Evolutionary conservation across 2,113 vertebrate genomes (phyloP).

Genomic region (Coracopsis vasa): DNA sequence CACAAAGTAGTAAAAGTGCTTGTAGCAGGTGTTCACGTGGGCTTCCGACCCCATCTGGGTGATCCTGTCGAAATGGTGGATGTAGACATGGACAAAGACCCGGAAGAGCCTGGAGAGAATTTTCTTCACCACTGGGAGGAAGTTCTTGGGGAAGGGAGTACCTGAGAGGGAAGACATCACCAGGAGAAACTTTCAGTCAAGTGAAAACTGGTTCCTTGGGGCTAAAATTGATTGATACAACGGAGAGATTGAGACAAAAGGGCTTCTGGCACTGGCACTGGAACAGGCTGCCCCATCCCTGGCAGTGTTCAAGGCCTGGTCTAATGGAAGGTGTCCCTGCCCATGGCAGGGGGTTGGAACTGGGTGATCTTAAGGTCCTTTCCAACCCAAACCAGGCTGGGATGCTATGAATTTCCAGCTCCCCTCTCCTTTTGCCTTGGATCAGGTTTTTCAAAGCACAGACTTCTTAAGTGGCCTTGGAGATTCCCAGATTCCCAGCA

Average conservation of each 20-base stretch:
- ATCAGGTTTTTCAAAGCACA: not conserved
- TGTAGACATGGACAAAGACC: conserved; percentile 98
- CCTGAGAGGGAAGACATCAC: conserved; percentile 69
- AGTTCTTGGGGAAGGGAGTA: conserved; percentile 96
- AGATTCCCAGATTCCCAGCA: not conserved
- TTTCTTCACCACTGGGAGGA: conserved; percentile 95
- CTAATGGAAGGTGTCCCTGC: not conserved
- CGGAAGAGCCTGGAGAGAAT: conserved; percentile 96
- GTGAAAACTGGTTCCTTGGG: not conserved
- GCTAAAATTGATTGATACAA: not conserved
- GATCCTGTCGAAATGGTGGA: conserved; percentile 96
- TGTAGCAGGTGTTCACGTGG: conserved; percentile 98
- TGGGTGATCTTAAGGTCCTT: not conserved
- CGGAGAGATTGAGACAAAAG: not conserved
- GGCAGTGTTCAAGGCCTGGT: not conserved
- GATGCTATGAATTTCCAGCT: not conserved
- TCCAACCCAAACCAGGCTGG: not conserved
- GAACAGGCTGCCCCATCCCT: not conserved
- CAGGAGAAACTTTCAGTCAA: not conserved
- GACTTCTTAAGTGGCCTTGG: not conserved
- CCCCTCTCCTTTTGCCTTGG: not conserved
- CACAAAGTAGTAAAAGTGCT: conserved; percentile 98
- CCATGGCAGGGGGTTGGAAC: not conserved
- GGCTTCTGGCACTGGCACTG: not conserved
- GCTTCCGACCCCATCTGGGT: conserved; percentile 95